Conservation (phyloP, 1,140 invertebrate genomes). For the Heliconius eleuchia region DNA sequence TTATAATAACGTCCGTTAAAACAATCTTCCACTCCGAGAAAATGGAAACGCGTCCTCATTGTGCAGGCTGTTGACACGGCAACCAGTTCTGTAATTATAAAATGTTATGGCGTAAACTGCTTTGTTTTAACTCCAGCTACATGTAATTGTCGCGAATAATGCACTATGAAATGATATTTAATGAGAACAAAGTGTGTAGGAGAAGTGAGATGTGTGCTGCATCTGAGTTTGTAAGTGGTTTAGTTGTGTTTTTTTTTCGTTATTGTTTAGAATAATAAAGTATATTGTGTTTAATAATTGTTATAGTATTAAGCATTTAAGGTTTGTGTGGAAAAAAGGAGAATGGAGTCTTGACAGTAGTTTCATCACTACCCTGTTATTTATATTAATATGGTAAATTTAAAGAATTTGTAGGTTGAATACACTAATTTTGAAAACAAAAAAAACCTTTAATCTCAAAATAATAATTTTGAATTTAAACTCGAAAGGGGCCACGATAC, state of each 20-base stretch:
- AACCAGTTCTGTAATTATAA: slow-evolving; percentile 44
- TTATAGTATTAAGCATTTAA: no score
- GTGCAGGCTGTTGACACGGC: slow-evolving; percentile 42
- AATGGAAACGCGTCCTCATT: slow-evolving; percentile 35
- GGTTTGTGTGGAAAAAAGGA: no score
- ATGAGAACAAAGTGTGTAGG: slow-evolving; percentile 31
- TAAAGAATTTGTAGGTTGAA: no score
- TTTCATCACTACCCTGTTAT: no score
- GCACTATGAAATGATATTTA: slow-evolving; percentile 40
- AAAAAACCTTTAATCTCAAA: no score
- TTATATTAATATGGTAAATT: no score
- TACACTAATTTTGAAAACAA: no score
- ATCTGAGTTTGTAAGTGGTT: neutral
- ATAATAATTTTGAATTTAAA: no score
- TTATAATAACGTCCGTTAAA: neutral
- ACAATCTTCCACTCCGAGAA: neutral
- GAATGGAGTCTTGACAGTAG: no score
- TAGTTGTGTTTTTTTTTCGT: neutral
- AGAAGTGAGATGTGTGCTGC: neutral
- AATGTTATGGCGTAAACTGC: slow-evolving; percentile 43
- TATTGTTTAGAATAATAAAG: no score
- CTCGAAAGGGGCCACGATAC: no score
- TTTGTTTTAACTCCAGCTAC: slow-evolving; percentile 40
- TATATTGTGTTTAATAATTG: no score
- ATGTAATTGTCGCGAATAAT: slow-evolving; percentile 43